Evolutionary conservation across 2,113 vertebrate species (phyloP).

Genomic region (Pangasianodon gigas): DNA sequence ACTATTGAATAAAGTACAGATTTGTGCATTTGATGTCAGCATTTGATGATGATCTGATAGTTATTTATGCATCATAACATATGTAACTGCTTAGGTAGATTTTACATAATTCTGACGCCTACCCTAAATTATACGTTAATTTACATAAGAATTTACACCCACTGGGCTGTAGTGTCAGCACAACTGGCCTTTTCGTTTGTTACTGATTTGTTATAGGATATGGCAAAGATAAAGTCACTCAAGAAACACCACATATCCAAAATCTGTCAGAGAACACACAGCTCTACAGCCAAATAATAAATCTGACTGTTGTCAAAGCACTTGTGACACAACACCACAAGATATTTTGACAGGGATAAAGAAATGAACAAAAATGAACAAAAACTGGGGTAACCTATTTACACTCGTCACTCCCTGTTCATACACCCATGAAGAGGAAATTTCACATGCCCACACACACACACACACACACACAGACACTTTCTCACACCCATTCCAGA

Average conservation of each 20-base stretch:
- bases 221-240: not conserved
- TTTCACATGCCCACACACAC: slow-evolving; percentile 1
- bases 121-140: not conserved
- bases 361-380: not conserved
- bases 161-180: not conserved
- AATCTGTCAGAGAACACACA: not conserved
- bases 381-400: not conserved
- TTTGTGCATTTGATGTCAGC: not conserved
- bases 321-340: not conserved
- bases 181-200: not conserved
- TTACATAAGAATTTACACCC: not conserved
- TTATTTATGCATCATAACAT: not conserved
- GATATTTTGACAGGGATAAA: not conserved
- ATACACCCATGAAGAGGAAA: slow-evolving; percentile 14
- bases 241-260: not conserved
- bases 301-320: not conserved
- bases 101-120: not conserved
- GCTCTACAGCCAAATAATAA: not conserved
- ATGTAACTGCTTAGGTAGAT: not conserved
- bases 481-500: slow-evolving; percentile 51
- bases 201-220: not conserved
- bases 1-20: not conserved
- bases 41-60: not conserved
- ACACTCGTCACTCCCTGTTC: not conserved
- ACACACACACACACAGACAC: slow-evolving; percentile 13